These are phyloP conservation scores for Neostethus bicornis DNA, from an alignment of 2,797 vertebrate species.

Conservation along the genomic window DNA sequence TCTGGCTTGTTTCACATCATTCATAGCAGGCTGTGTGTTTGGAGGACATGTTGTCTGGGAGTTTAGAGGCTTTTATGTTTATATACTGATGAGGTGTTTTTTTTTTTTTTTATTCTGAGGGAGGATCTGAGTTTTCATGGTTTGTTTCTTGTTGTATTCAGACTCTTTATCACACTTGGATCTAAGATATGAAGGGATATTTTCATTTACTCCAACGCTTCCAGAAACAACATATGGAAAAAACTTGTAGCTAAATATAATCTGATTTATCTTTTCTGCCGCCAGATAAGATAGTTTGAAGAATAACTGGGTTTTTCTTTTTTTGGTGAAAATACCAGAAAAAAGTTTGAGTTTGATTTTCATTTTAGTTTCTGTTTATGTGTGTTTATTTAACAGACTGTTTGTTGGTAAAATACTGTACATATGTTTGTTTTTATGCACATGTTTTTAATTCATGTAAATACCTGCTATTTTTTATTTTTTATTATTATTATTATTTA, in stretches of 20 bases:
- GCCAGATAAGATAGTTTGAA: background rate
- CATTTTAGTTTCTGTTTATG: too few species aligned
- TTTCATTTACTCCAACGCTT: background rate
- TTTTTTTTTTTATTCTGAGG: background rate
- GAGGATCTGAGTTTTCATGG: background rate
- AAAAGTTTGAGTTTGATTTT: too few species aligned
- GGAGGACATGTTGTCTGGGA: slow-evolving; percentile 22
- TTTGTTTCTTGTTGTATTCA: background rate
- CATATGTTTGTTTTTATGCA: too few species aligned
- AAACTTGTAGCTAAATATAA: background rate
- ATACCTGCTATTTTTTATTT: too few species aligned
- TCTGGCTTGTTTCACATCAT: slow-evolving; percentile 14
- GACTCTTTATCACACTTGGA: background rate
- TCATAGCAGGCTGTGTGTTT: slow-evolving; percentile 10
- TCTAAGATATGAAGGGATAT: background rate
- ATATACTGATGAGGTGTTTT: slow-evolving; percentile 1
- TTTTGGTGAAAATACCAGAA: background rate
- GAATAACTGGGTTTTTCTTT: too few species aligned
- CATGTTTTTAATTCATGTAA: too few species aligned
- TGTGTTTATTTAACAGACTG: too few species aligned
- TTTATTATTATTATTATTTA: too few species aligned
- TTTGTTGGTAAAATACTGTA: too few species aligned
- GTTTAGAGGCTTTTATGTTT: slow-evolving; percentile 13
- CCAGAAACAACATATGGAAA: background rate
- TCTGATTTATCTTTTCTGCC: background rate